phyloP scores from a whole-genome alignment of 2,888 invertebrate genomes.

The Ganaspis brasiliensis region DNA sequence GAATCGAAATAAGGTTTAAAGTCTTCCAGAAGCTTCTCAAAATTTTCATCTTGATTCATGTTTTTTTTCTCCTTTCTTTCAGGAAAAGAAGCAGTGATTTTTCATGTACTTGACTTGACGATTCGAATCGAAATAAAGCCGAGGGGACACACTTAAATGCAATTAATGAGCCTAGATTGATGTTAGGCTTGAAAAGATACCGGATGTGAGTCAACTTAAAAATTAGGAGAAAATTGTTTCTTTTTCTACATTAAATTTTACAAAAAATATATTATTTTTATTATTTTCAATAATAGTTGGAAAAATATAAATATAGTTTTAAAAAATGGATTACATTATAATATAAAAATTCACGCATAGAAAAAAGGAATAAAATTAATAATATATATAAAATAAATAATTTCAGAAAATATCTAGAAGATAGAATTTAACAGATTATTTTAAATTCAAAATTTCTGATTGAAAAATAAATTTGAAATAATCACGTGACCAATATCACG shows the following conservation, averaged over 20 bases:
- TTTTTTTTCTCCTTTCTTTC: background rate
- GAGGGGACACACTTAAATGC: conserved; percentile 12
- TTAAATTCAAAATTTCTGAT: too few relatives aligned
- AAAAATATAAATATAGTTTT: too few relatives aligned
- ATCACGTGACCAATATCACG: too few relatives aligned
- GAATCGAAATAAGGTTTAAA: conserved; percentile 64
- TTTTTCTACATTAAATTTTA: background rate
- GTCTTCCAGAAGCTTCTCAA: conserved; percentile 61
- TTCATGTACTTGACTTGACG: background rate
- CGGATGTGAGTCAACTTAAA: conserved; percentile 9
- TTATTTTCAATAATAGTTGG: too few relatives aligned
- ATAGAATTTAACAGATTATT: too few relatives aligned
- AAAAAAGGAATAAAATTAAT: too few relatives aligned
- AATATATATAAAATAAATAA: too few relatives aligned
- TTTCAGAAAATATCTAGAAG: too few relatives aligned
- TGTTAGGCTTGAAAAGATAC: conserved; percentile 14
- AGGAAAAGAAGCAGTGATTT: background rate
- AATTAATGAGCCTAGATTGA: conserved; percentile 20
- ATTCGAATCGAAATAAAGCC: conserved; percentile 12
- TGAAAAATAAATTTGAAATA: too few relatives aligned
- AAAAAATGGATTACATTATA: too few relatives aligned
- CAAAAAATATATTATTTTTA: too few relatives aligned
- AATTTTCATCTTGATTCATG: conserved; percentile 47
- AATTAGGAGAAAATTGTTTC: background rate
- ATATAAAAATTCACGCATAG: too few relatives aligned